These are phyloP conservation scores for Metaphire vulgaris DNA, from an alignment of 1,140 invertebrate genomes.

Conservation along the genomic window DNA sequence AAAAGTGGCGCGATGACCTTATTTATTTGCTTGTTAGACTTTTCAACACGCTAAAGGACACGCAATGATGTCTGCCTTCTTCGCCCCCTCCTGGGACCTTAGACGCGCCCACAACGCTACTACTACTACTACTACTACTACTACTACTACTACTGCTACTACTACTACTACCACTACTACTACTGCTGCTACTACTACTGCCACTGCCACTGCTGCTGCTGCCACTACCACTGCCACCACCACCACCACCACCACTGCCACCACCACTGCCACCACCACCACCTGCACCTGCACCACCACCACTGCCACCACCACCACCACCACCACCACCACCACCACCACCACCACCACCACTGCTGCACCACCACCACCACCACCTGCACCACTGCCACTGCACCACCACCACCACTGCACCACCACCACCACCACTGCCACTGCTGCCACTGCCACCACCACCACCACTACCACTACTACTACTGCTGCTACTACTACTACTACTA, in stretches of 20 bases:
- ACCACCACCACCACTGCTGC: neutral
- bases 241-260: neutral
- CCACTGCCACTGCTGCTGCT: neutral
- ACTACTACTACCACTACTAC: slow-evolving; percentile 1
- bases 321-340: neutral
- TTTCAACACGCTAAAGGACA: neutral
- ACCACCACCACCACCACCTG: too few relatives aligned
- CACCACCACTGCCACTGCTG: too few relatives aligned
- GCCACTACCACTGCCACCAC: neutral
- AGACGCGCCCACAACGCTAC: too few relatives aligned
- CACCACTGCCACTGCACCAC: too few relatives aligned
- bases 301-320: neutral
- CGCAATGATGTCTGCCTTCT: neutral
- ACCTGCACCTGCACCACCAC: neutral
- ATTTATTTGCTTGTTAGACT: neutral
- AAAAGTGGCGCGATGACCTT: neutral
- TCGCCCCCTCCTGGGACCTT: neutral
- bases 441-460: neutral
- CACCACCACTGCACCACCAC: too few relatives aligned
- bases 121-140: slow-evolving; percentile 3
- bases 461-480: slow-evolving; percentile 1
- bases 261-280: neutral
- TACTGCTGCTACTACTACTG: neutral
- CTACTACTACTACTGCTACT: slow-evolving; percentile 1
- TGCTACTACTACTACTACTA: slow-evolving; percentile 1